Evolutionary conservation across 2,113 vertebrate genomes (phyloP).

Genomic region (Lanius collurio): DNA sequence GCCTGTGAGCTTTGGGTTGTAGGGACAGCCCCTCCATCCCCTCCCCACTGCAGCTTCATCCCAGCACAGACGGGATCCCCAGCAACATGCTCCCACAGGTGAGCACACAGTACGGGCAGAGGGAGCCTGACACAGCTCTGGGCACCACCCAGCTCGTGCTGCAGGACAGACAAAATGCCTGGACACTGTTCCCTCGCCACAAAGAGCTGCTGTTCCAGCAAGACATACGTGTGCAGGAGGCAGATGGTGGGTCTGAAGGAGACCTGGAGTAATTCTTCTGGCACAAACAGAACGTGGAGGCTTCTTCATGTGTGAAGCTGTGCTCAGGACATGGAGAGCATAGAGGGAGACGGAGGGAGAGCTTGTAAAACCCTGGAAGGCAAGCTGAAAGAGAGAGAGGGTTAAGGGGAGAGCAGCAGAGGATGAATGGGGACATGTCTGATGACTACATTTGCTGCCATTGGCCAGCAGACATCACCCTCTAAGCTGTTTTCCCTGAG

Average conservation of each 20-base stretch:
- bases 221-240: constrained; percentile 90
- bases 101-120: background rate
- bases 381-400: constrained; percentile 80
- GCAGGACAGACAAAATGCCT: background rate
- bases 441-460: background rate
- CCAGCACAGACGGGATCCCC: accelerated
- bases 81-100: accelerated
- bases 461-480: background rate
- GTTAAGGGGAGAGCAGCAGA: background rate
- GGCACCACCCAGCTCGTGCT: background rate
- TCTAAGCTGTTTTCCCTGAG: background rate
- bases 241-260: constrained; percentile 85
- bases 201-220: accelerated
- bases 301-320: constrained; percentile 88
- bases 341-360: constrained; percentile 85
- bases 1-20: accelerated
- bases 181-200: background rate
- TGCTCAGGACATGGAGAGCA: constrained; percentile 91
- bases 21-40: background rate
- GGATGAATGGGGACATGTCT: accelerated
- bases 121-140: background rate
- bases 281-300: constrained; percentile 86
- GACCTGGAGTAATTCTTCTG: constrained; percentile 90
- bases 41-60: background rate
- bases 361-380: constrained; percentile 89